These are phyloP conservation scores for Patella pellucida DNA, from an alignment of 2,888 invertebrate genomes.

Conservation along the genomic window DNA sequence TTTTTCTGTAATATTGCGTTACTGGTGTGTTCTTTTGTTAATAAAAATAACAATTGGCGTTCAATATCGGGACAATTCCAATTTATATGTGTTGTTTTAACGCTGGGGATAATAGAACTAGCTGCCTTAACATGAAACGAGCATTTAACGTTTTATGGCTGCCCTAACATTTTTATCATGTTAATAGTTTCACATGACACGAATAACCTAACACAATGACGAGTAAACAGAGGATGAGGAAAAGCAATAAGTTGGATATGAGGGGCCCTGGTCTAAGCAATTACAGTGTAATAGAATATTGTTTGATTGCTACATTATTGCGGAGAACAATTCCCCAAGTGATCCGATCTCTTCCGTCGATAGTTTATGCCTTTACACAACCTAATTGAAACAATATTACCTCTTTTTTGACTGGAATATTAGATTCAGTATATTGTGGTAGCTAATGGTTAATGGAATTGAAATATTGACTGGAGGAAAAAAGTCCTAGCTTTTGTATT, in stretches of 20 bases:
- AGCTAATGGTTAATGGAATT: too few relatives aligned
- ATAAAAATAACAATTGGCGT: constrained; percentile 10
- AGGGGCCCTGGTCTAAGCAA: constrained; percentile 7
- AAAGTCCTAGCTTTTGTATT: too few relatives aligned
- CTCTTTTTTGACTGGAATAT: too few relatives aligned
- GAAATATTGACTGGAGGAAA: too few relatives aligned
- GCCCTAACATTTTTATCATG: background rate
- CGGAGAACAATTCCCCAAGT: too few relatives aligned
- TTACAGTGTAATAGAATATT: constrained; percentile 2
- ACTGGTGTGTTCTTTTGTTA: constrained; percentile 5
- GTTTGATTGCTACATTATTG: background rate
- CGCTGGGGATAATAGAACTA: background rate
- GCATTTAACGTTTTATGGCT: background rate
- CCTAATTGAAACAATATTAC: too few relatives aligned
- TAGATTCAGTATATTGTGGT: too few relatives aligned
- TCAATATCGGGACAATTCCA: background rate
- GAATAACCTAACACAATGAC: background rate
- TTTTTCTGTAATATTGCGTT: constrained; percentile 11
- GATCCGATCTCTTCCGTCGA: too few relatives aligned
- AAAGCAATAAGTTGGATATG: background rate
- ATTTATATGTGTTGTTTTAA: constrained; percentile 10
- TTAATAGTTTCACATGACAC: background rate
- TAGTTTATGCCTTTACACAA: too few relatives aligned
- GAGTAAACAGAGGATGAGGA: background rate
- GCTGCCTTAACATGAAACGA: background rate